phyloP scores from a whole-genome alignment of 1,140 invertebrate genomes.

The Drosophila biarmipes region DNA sequence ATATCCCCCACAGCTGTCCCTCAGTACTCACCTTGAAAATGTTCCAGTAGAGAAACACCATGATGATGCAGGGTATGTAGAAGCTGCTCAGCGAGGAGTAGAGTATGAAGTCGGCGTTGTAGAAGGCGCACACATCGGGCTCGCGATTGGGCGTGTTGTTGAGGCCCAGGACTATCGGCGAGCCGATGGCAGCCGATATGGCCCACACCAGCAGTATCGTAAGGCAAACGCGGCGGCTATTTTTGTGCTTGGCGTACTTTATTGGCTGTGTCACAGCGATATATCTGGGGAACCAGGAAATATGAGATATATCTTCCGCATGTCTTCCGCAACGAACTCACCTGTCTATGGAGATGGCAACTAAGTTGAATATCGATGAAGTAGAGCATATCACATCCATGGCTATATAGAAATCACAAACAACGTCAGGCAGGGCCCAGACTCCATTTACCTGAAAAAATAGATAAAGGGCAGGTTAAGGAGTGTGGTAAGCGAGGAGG shows the following conservation, averaged over 20 bases:
- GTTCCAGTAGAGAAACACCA: constrained; percentile 99
- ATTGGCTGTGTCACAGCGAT: constrained; percentile 99
- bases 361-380: constrained; percentile 99
- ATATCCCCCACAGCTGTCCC: too few relatives aligned
- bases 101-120: constrained; percentile 99
- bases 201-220: constrained; percentile 99
- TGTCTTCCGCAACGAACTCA: constrained; percentile 85
- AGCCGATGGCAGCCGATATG: constrained; percentile 97
- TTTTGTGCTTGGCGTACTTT: constrained; percentile 99
- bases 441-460: constrained; percentile 89
- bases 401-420: constrained; percentile 99
- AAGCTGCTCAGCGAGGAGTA: constrained; percentile 99
- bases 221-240: constrained; percentile 96
- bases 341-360: constrained; percentile 99
- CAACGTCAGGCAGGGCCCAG: constrained; percentile 94
- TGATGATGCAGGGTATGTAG: constrained; percentile 99
- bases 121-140: constrained; percentile 95
- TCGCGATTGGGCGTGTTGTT: constrained; percentile 94
- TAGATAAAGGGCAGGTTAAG: background rate
- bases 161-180: constrained; percentile 97
- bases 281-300: constrained; percentile 89
- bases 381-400: constrained; percentile 99
- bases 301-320: too few relatives aligned
- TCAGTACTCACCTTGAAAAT: constrained; percentile 94
- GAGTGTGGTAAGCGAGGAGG: background rate